Base-by-base conservation (phyloP, 2,113 vertebrate species). In the Asarcornis scutulata region DNA sequence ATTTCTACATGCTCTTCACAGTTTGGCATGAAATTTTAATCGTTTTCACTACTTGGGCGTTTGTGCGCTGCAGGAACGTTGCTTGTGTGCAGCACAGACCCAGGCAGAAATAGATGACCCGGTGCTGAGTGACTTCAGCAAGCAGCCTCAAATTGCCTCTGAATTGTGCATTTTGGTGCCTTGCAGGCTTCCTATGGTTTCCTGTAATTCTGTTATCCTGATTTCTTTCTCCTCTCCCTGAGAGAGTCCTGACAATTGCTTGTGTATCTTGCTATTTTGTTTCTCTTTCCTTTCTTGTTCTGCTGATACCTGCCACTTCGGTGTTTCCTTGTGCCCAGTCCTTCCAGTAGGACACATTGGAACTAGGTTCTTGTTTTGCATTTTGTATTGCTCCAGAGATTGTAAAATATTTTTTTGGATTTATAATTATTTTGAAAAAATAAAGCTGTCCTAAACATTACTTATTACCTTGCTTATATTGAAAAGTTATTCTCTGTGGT, bases 1-100 rank as follows among this genome's bases (percentile, higher is more conserved):
- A 82, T 95, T 93, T 81, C 26, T 93, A 84, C 42, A 31, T 60
- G 73, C 73, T 95, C 29, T 91, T 96, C 93, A 87, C 93, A 81
- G 83, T 95, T 95, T 86, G 83, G 46, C 63, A 92, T 96, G 95
- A 94, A 95, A 96, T 91, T 92, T 95, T 95, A 96, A 96, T 95
- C 81, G 48, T 93, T 79, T 78, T 84, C 86, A 84, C 93, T 95
- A 56, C 94, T 93, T 86, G 86, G 80, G 83, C 0, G 25, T 93
- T 93, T 68, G 86, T 10, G 12, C 91, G 64, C 77, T 89, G 95
- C 0, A 3, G 73, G 81, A 92, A 67, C 7, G 8, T 88, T 82
- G n/a, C 66, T 80, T 92, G 66, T 62, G 77, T 89, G 86, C 31
- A 34, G 81, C 93, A 86, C 71, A 84, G 62, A 79, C 58, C 48